Evolutionary conservation across 2,113 vertebrate species (phyloP).

Genomic region (Paedocypris sp.): DNA sequence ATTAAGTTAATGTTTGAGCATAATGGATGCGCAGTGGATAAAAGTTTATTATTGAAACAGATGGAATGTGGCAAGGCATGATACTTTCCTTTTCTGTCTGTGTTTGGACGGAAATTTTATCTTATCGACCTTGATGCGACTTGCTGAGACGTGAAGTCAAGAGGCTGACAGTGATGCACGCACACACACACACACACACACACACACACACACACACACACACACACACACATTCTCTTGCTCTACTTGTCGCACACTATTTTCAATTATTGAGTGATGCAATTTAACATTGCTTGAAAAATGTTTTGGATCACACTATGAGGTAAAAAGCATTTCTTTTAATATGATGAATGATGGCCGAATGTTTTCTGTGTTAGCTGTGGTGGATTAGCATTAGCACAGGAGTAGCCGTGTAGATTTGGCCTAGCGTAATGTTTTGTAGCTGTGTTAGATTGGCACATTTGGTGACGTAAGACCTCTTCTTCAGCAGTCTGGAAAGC

Average conservation of each 20-base stretch:
- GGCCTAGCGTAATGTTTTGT: not conserved
- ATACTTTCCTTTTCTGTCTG: not conserved
- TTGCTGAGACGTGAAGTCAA: slow-evolving; percentile 13
- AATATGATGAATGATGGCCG: no score
- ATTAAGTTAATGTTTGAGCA: not conserved
- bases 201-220: no score
- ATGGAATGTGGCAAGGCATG: not conserved
- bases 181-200: no score
- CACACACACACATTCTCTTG: slow-evolving; percentile 8
- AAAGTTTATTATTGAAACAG: not conserved
- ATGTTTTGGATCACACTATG: no score
- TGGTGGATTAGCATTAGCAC: no score
- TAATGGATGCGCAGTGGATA: not conserved
- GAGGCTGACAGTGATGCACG: slow-evolving; percentile 13
- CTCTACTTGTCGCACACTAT: not conserved
- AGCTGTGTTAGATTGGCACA: not conserved
- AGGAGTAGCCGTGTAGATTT: no score
- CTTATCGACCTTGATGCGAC: slow-evolving; percentile 9
- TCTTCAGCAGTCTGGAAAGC: not conserved
- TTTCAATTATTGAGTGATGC: slow-evolving; percentile 28
- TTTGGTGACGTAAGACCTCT: not conserved
- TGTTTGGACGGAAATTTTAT: slow-evolving; percentile 9
- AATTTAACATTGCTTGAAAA: no score
- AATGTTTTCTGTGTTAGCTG: no score
- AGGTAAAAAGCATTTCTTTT: no score